Percentiles rank a stretch among this genome's conserved stretches.
These are phyloP conservation scores for Arenaria interpres DNA, from an alignment of 2,113 vertebrate species.

Conservation along the genomic window DNA sequence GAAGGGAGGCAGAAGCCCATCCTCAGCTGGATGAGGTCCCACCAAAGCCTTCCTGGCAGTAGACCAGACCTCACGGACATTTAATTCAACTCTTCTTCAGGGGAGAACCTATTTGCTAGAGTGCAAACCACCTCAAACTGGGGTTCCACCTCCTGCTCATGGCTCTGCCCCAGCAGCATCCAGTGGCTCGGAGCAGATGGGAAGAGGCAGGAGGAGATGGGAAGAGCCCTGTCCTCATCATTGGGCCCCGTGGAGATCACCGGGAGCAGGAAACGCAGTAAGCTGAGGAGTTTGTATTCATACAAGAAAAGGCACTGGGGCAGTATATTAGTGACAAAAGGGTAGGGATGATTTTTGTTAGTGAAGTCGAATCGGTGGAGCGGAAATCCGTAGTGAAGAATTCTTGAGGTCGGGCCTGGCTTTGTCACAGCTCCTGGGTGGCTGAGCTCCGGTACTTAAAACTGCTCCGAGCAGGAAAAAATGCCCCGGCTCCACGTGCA, in stretches of 20 bases:
- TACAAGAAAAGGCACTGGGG: background rate
- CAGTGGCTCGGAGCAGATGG: background rate
- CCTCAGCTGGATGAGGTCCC: background rate
- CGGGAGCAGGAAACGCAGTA: background rate
- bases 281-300: background rate
- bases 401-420: background rate
- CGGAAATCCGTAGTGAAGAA: background rate
- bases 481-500: background rate
- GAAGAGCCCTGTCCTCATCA: background rate
- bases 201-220: background rate
- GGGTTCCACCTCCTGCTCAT: background rate
- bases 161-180: background rate
- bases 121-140: background rate
- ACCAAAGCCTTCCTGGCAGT: background rate
- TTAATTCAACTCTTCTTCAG: background rate
- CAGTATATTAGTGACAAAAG: background rate
- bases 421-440: background rate
- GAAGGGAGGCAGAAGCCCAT: background rate
- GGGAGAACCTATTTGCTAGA: background rate
- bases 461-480: background rate
- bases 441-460: background rate
- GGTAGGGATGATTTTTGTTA: background rate
- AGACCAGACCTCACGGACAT: background rate
- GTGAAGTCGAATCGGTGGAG: background rate
- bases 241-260: rapidly evolving